Evolutionary conservation across 37 sponge, comb jelly and placozoan species (phyloP).

Genomic region (Agelas oroides): DNA sequence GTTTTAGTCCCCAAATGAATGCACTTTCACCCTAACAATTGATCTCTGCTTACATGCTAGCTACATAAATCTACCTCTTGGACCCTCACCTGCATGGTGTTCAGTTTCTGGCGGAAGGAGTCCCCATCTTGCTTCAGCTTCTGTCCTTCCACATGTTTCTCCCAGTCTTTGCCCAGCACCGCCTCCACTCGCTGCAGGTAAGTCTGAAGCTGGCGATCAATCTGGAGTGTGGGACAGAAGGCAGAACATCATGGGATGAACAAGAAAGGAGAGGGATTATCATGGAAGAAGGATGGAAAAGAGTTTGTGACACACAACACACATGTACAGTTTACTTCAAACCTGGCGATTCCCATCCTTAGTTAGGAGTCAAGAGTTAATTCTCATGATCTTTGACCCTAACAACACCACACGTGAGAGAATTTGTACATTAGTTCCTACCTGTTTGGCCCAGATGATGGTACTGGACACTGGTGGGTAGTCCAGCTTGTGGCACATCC

Average conservation of each 20-base stretch:
- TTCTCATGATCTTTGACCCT: too few species aligned
- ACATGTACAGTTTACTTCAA: too few species aligned
- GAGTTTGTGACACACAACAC: not conserved
- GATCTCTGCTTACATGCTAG: too few species aligned
- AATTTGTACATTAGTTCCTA: constrained; percentile 36
- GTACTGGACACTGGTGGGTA: constrained; percentile 96
- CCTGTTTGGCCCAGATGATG: constrained; percentile 99
- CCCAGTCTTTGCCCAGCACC: constrained; percentile 96
- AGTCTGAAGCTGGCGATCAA: constrained; percentile 88
- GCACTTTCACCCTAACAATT: too few species aligned
- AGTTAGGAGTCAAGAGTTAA: too few species aligned
- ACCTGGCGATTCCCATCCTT: too few species aligned
- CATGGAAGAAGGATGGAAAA: not conserved
- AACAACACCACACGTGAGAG: too few species aligned
- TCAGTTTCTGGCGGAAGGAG: constrained; percentile 92
- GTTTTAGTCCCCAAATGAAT: constrained; percentile 84
- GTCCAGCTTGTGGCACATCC: constrained; percentile 84
- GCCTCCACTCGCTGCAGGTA: constrained; percentile 95
- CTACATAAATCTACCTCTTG: too few species aligned
- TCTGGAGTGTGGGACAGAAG: constrained; percentile 43
- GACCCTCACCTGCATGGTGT: constrained; percentile 91
- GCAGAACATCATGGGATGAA: too few species aligned
- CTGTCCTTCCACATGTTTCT: constrained; percentile 93
- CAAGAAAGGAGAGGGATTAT: too few species aligned
- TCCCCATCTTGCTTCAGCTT: constrained; percentile 97